Base-by-base conservation (phyloP, 2,888 invertebrate species). In the Philhelius pedissequus region DNA sequence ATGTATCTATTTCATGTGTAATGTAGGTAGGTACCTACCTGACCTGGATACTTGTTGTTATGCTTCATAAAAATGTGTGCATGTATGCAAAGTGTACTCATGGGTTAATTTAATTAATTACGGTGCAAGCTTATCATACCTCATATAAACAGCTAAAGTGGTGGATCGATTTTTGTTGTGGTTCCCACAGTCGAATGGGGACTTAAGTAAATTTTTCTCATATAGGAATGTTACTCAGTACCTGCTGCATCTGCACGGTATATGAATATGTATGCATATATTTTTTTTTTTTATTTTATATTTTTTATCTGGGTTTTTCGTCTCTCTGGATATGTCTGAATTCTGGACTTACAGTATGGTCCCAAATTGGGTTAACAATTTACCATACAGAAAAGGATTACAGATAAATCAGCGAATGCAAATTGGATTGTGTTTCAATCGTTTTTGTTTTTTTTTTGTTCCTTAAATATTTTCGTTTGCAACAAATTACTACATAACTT, bases 91-190 rank as follows among this genome's bases (percentile, higher is more conserved):
- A 48, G 54, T 70, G 69, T 58, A 79, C 74, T 70, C 70, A 58
- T 48, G 70, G 56, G 79, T 79, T 80, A 84, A 84, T 84, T 84
- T 84, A 84, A 84, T 84, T 84, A 84, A 84, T 84, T 84, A 84
- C 60, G 73, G 58, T 15, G 70, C 66, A 75, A 79, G 79, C 83
- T 84, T 84, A 79, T 84, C 75, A 79, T 84, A 79, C 83, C 79
- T 75, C 79, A 84, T 75, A 84, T 75, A 84, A 79, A 84, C 75
- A 79, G 74, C 83, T 79, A 60, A 83, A 83, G 79, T 83, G 74
- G 83, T 60, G 83, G 70, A 79, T 75, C 64, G 75, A 54, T 75
- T 78, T 69, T 83, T 82, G 68, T 82, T 77, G 54, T 43, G 77
- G 77, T 60, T 56, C 32, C 20, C 18, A 56, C 35, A 35, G 52